Evolutionary conservation across 2,888 invertebrate species (phyloP).

Genomic region (Mythimna pallens): DNA sequence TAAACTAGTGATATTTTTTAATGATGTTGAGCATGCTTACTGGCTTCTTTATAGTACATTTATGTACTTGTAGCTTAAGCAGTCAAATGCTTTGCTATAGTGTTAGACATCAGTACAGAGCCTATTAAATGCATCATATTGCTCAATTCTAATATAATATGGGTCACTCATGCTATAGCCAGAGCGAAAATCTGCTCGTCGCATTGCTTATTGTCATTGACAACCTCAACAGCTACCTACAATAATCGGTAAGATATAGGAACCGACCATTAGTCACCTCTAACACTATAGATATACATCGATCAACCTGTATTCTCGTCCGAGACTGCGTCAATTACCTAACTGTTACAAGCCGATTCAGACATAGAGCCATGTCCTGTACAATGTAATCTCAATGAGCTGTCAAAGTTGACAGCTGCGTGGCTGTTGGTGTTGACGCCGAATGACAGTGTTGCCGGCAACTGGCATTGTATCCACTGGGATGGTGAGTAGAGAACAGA

Average conservation of each 20-base stretch:
- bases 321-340: constrained; percentile 17
- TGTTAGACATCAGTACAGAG: no score
- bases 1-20: no score
- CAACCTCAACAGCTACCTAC: not conserved
- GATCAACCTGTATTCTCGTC: not conserved
- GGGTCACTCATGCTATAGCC: no score
- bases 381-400: constrained; percentile 29
- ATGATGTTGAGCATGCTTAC: no score
- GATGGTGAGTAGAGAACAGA: constrained; percentile 4
- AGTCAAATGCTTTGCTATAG: no score
- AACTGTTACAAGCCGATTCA: constrained; percentile 12
- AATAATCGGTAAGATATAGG: not conserved
- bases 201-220: no score
- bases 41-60: no score
- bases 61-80: no score
- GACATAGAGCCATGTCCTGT: not conserved
- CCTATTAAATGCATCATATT: no score
- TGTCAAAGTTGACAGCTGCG: constrained; percentile 40
- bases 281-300: not conserved
- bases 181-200: no score
- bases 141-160: no score
- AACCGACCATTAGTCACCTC: not conserved
- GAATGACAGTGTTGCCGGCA: constrained; percentile 15
- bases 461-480: constrained; percentile 18
- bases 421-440: constrained; percentile 26